Percentiles rank a stretch among this genome's conserved stretches.
phyloP scores from a whole-genome alignment of 2,113 vertebrate genomes.

The Sylvicapra grimmia region DNA sequence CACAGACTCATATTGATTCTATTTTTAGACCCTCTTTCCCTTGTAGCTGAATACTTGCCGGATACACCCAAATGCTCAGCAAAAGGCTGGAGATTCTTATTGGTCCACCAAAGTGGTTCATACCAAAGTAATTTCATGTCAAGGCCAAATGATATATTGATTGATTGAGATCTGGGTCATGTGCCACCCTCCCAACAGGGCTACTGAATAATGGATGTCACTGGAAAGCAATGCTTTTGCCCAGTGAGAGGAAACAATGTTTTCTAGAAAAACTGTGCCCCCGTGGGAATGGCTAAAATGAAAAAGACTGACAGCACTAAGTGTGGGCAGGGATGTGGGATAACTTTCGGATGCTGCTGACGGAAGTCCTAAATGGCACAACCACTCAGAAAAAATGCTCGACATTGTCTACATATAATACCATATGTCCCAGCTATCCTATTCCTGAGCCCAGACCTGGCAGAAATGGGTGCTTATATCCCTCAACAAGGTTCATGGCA shows the following conservation, averaged over 20 bases:
- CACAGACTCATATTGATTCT: background rate
- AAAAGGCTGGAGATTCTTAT: background rate
- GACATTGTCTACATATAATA: background rate
- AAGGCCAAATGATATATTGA: background rate
- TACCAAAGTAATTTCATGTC: background rate
- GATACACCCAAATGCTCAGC: background rate
- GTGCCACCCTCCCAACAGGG: background rate
- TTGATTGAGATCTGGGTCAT: background rate
- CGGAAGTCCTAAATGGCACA: background rate
- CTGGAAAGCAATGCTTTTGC: background rate
- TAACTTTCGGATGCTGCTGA: too few species aligned
- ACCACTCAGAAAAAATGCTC: background rate
- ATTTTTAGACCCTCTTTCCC: background rate
- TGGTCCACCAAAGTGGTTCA: background rate
- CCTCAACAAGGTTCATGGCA: background rate
- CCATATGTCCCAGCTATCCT: background rate
- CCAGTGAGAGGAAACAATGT: background rate
- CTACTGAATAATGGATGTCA: background rate
- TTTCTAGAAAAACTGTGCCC: background rate
- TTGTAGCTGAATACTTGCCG: background rate
- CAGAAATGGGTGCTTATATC: background rate
- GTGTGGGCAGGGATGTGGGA: background rate
- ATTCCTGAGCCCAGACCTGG: background rate
- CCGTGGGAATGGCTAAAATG: background rate
- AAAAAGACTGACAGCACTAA: background rate